A percentile compares a stretch with the other conserved stretches of the same genome.
phyloP scores from a whole-genome alignment of 2,113 vertebrate genomes.

The Glareola pratincola region DNA sequence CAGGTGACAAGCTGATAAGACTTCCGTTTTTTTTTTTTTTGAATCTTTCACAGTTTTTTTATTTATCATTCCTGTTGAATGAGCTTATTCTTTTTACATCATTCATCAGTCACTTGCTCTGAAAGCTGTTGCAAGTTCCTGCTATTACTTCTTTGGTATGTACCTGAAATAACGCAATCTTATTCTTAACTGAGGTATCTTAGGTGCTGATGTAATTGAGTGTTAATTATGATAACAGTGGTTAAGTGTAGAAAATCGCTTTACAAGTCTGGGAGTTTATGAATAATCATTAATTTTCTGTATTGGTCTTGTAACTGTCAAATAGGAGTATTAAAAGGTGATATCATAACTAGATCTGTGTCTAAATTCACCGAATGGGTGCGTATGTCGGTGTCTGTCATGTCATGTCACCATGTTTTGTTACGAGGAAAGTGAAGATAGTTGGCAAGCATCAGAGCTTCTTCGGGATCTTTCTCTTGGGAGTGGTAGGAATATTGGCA shows the following conservation, averaged over 20 bases:
- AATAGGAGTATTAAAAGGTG: background rate
- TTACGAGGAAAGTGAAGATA: background rate
- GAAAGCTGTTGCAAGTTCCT: background rate
- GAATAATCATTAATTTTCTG: background rate
- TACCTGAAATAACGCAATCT: background rate
- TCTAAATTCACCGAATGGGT: background rate
- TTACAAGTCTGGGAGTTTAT: background rate
- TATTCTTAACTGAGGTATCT: background rate
- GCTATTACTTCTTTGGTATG: background rate
- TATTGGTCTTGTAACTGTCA: background rate
- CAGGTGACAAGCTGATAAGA: background rate
- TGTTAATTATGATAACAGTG: background rate
- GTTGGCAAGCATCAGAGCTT: background rate
- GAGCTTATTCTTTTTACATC: background rate
- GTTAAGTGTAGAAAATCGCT: background rate
- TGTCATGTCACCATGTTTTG: background rate
- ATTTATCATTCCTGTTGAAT: background rate
- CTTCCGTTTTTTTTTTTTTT: fast-evolving
- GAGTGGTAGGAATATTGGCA: fast-evolving
- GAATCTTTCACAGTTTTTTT: background rate
- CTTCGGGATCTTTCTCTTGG: background rate
- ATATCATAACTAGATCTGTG: background rate
- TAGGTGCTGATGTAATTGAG: background rate
- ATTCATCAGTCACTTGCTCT: background rate
- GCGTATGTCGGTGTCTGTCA: too few relatives aligned